Base-by-base conservation (phyloP, 2,888 invertebrate genomes). In the Microplitis manilae region DNA sequence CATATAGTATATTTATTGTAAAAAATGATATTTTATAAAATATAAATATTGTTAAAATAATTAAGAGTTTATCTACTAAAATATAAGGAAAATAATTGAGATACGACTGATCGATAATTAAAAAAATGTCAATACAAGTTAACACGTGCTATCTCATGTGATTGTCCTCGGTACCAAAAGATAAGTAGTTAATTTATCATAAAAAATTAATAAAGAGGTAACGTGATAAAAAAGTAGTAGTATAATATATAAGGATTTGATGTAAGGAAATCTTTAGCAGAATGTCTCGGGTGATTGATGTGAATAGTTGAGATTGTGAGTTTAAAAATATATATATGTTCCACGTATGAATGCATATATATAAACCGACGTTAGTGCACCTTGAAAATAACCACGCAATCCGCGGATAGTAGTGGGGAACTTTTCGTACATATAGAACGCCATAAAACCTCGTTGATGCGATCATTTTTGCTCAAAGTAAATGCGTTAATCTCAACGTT, bases 381-480 rank as follows among this genome's bases (percentile, higher is more conserved):
- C 65, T 65, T 65, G 65, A 30, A 65, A 30, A 65, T 68, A 77
- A 74, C 60, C 72, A 79, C 69, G 74, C 9, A 70, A 68, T 50
- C n/a, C 39, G 59, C 62, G 65, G 30, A 61, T 17, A 80, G 79
- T 83, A 83, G 85, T 82, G 81, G 82, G 84, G 79, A 74, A 73
- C 80, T 83, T 85, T 85, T 85, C 80, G 83, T 82, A 74, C 68
- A 40, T 80, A 79, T 81, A 79, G 80, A 71, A 9, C 39, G 82
- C 78, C 84, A 85, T 85, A 85, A 85, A 85, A 77, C 78, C 72
- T 79, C 80, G 81, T 78, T 73, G 79, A 39, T 67, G 65, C 77
- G 79, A 83, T 82, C 81, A 81, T 77, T 79, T 80, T 73, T 77
- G 50, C 13, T 79, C 80, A 82, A 82, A 85, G 85, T 83, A 79